phyloP scores from a whole-genome alignment of 2,888 invertebrate species.

The Pollenia griseotomentosa region DNA sequence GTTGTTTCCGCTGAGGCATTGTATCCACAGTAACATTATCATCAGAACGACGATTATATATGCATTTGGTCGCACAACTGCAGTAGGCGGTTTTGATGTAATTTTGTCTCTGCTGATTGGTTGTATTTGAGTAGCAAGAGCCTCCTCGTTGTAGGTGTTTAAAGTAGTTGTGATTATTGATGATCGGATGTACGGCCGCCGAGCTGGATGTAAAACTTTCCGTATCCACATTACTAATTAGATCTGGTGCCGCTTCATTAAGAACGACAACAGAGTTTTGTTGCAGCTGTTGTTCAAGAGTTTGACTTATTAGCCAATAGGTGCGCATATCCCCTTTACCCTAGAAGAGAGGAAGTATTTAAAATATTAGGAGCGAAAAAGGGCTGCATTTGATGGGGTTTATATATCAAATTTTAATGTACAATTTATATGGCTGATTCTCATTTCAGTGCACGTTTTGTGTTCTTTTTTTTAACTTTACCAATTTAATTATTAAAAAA shows the following conservation, averaged over 20 bases:
- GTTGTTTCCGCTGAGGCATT: conserved; percentile 41
- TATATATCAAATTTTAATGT: too few relatives aligned
- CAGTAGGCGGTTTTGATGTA: conserved; percentile 76
- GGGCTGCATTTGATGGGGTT: too few relatives aligned
- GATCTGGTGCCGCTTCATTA: conserved; percentile 80
- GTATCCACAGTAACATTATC: conserved; percentile 78
- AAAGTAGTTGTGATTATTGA: conserved; percentile 35
- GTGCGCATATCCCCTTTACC: conserved; percentile 95
- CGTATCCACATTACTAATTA: conserved; percentile 81
- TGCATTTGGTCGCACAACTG: conserved; percentile 80
- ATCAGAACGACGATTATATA: conserved; percentile 81
- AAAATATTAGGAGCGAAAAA: background rate
- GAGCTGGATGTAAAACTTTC: conserved; percentile 74
- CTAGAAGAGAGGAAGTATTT: conserved; percentile 87
- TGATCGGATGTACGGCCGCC: conserved; percentile 43
- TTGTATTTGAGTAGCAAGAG: conserved; percentile 35
- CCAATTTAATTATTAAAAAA: too few relatives aligned
- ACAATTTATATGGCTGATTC: too few relatives aligned
- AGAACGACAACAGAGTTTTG: conserved; percentile 38
- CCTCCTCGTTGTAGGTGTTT: conserved; percentile 54
- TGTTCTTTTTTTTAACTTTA: too few relatives aligned
- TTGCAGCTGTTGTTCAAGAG: conserved; percentile 75
- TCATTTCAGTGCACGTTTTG: too few relatives aligned
- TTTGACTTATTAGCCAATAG: conserved; percentile 93
- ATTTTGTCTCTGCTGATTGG: conserved; percentile 60